These are phyloP conservation scores for Poeciliopsis presidionis DNA, from an alignment of 2,797 vertebrate species.

Conservation along the genomic window DNA sequence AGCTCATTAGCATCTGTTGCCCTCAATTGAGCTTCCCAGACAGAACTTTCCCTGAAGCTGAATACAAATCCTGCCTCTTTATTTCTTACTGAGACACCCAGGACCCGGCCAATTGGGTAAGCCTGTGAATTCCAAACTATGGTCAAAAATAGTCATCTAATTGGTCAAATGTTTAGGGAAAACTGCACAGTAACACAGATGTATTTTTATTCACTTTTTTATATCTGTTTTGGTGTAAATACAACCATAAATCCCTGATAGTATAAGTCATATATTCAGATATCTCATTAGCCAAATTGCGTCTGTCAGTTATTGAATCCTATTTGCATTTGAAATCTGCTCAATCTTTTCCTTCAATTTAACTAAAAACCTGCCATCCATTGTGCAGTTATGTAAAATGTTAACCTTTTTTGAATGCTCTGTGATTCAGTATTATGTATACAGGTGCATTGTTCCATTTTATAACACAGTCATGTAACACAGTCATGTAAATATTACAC, in stretches of 20 bases:
- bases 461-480: too few relatives aligned
- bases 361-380: slow-evolving; percentile 23
- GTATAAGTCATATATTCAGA: slow-evolving; percentile 14
- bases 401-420: slow-evolving; percentile 7
- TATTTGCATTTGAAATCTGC: slow-evolving; percentile 43
- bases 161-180: slow-evolving; percentile 27
- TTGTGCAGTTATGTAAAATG: slow-evolving; percentile 34
- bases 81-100: slow-evolving; percentile 22
- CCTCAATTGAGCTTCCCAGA: slow-evolving; percentile 52
- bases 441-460: too few relatives aligned
- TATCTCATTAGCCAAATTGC: slow-evolving; percentile 28
- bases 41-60: slow-evolving; percentile 42
- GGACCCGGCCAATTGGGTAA: slow-evolving; percentile 19
- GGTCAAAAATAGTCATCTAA: slow-evolving; percentile 42
- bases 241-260: slow-evolving; percentile 16
- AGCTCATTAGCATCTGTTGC: slow-evolving; percentile 65
- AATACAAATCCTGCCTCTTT: slow-evolving; percentile 58
- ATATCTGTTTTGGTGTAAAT: not conserved
- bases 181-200: not conserved
- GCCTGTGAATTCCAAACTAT: slow-evolving; percentile 22
- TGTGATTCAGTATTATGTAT: slow-evolving; percentile 8
- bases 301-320: slow-evolving; percentile 26
- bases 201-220: not conserved
- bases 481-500: too few relatives aligned
- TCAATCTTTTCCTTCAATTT: slow-evolving; percentile 32